phyloP scores from a whole-genome alignment of 1,140 invertebrate genomes.

The Nymphalis io region DNA sequence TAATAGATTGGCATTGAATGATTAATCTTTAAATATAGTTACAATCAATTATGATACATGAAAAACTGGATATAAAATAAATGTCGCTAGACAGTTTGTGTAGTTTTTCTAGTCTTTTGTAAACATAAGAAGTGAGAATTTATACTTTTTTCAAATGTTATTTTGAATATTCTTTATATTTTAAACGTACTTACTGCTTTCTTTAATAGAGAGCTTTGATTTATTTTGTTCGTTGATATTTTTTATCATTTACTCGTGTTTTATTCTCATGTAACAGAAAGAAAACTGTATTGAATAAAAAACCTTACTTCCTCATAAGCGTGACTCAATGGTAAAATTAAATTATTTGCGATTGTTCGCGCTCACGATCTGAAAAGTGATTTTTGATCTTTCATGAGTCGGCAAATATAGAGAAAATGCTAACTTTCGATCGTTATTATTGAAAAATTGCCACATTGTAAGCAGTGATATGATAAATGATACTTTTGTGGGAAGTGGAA shows the following conservation, averaged over 20 bases:
- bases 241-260: not conserved
- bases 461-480: not conserved
- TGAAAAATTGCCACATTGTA: not conserved
- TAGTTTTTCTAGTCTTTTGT: no score
- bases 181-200: not conserved
- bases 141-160: no score
- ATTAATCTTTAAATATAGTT: no score
- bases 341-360: constrained; percentile 23
- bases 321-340: constrained; percentile 22
- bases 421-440: constrained; percentile 4
- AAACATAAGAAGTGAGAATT: no score
- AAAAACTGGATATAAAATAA: no score
- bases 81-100: no score
- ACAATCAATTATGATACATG: no score
- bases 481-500: not conserved
- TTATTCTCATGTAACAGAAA: constrained; percentile 8
- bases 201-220: no score
- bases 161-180: no score
- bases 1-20: no score
- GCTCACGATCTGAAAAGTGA: constrained; percentile 16
- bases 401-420: constrained; percentile 19
- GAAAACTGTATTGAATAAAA: constrained; percentile 10
- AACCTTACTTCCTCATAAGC: constrained; percentile 28
- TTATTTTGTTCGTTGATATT: not conserved
- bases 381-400: constrained; percentile 15